These are phyloP conservation scores for Morinoia aosen DNA, from an alignment of 2,888 invertebrate species.

Conservation along the genomic window DNA sequence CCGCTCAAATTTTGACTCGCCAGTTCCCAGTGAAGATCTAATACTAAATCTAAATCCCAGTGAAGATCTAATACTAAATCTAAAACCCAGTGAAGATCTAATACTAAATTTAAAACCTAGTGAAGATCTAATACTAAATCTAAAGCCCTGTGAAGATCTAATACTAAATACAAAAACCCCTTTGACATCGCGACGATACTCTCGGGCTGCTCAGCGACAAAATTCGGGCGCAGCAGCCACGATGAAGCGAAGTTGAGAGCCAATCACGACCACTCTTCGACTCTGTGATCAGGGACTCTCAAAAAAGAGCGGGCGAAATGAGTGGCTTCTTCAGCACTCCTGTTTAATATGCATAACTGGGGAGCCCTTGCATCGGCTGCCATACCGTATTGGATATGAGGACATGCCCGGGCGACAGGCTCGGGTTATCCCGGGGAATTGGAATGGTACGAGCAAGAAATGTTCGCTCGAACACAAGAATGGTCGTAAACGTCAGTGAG, in stretches of 20 bases:
- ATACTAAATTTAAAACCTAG: not conserved
- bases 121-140: no score
- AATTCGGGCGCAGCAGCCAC: not conserved
- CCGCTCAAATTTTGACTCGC: not conserved
- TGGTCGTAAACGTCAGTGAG: not conserved
- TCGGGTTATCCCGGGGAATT: not conserved
- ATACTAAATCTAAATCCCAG: not conserved
- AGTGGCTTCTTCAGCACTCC: slow-evolving; percentile 3
- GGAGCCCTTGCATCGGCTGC: not conserved
- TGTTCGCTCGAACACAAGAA: not conserved
- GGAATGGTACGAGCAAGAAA: not conserved
- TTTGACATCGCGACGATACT: not conserved
- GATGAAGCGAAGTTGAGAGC: not conserved
- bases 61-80: not conserved
- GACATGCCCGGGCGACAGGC: not conserved
- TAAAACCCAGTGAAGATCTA: not conserved
- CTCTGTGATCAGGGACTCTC: not conserved
- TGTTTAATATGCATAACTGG: slow-evolving; percentile 12
- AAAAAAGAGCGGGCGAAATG: not conserved
- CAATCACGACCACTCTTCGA: not conserved
- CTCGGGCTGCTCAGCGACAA: not conserved
- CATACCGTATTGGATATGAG: not conserved
- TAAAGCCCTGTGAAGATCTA: slow-evolving; percentile 1
- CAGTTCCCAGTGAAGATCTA: not conserved
- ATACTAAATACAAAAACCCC: not conserved